Evolutionary conservation across 2,113 vertebrate genomes (phyloP), one percentile per base, ranked within the genome.

Genomic region (Dasyprocta punctata): DNA sequence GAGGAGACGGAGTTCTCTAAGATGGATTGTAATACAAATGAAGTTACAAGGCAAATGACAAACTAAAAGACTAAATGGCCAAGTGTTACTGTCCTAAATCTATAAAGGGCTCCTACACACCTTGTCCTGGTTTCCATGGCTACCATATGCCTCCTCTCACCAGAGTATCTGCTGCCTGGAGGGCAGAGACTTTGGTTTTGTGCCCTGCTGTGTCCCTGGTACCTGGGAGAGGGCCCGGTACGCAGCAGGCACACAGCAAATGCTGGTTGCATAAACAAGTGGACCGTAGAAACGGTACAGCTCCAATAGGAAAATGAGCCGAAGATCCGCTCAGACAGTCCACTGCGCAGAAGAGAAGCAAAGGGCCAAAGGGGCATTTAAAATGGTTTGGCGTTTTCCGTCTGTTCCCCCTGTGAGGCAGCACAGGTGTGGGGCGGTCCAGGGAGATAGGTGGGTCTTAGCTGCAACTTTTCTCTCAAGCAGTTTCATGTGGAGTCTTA

Each of bases 261-360:
- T 86, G 90, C 75, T 92, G 86, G 94, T 47, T 82, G 8, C 61
- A 1, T 77, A 73, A 80, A 86, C 85, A 89, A 82, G 19, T 9
- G 19, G 80, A 61, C 47, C 61, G 47, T 22, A 44, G 19, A 92
- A 83, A 67, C 73, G 90, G 26, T 28, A 60, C 4, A 12, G 22
- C 10, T 44, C 58, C 91, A 52, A 1, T 0, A 78, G 63, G 60
- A 63, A 44, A 73, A 69, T 4, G n/a, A 80, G 1, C 0, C 24
- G 33, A 54, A 67, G 24, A 36, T 5, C 33, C 0, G 0, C 54
- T 30, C 13, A 36, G 75, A 47, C 20, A 69, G 33, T 16, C 56
- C 4, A 13, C 75, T 56, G 92, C 2, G 13, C 60, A 33, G 69
- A 60, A 58, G 85, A 56, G 86, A 33, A 38, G 1, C 7, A 13